Base-by-base conservation (phyloP, 1,140 invertebrate genomes). In the Oryctes rhinoceros region DNA sequence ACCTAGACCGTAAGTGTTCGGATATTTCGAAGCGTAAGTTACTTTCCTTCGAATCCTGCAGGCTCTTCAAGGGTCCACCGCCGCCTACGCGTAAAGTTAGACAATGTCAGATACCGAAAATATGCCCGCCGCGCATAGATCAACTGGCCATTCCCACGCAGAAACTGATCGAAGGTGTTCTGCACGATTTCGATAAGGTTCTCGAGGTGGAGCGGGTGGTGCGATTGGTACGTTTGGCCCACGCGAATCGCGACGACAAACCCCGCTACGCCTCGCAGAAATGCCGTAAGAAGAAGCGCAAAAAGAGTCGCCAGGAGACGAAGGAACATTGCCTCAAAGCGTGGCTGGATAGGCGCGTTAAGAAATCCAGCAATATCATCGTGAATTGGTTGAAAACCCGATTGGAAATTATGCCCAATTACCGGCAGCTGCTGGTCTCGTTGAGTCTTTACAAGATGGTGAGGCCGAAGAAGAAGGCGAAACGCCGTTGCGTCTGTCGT, bases 61-160 rank as follows among this genome's bases (percentile, higher is more conserved):
- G 77, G 24, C 1, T 13, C 15, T 18, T 9, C 20, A 11, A 78
- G 53, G 18, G 20, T 24, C 77, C 77, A 0, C 24, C 24, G 0
- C 13, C 13, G 30, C 77, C 77, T 3, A 35, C 30, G 20, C 18
- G 24, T 9, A 2, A 78, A 59, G 49, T 78, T 11, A 9, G 49
- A 20, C 77, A 48, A 53, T 78, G 77, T 24, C 13, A 78, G n/a
- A 78, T 78, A 48, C 77, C 77, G 3, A 49, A 78, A 49, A 78
- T 78, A 59, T 78, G 77, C 77, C 77, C 77, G 0, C 47, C 47
- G 11, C 47, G 77, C 39, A 78, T 78, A 18, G 77, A 78, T 13
- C 77, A 78, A 59, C 18, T 78, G 13, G 39, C 77, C 24, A 59
- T 59, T 0, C 77, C 77, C 4, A 78, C 39, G 20, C 30, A 47